phyloP scores from a whole-genome alignment of 37 sponge, comb jelly and placozoan genomes.

The Spongilla lacustris region DNA sequence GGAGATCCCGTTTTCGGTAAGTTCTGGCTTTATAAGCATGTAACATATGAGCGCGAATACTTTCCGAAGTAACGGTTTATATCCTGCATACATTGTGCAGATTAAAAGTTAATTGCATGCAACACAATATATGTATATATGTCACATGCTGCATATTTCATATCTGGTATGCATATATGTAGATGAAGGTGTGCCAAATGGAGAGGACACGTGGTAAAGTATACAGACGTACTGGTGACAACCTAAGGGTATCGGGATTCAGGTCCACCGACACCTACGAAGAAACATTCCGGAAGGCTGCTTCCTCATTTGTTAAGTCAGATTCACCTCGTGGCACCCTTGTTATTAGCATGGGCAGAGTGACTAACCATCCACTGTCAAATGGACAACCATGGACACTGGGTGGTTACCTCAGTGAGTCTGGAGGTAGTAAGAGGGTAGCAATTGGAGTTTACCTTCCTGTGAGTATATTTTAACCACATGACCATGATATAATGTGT shows the following conservation, averaged over 20 bases:
- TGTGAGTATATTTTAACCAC: background rate
- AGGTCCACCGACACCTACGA: background rate
- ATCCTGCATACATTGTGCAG: too few species aligned
- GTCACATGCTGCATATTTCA: too few species aligned
- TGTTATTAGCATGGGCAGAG: background rate
- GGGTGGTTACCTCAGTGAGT: background rate
- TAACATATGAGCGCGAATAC: too few species aligned
- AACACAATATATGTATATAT: too few species aligned
- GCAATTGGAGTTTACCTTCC: background rate
- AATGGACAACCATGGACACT: slow-evolving; percentile 2
- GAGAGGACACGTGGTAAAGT: background rate
- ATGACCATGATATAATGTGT: too few species aligned
- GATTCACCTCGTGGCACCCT: background rate
- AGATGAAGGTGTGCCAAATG: background rate
- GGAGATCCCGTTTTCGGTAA: too few species aligned
- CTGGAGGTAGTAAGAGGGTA: background rate
- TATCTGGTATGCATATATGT: too few species aligned
- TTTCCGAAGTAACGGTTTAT: too few species aligned
- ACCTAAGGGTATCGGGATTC: background rate
- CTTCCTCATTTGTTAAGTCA: background rate
- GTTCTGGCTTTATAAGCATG: too few species aligned
- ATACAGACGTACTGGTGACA: background rate
- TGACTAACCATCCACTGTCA: background rate
- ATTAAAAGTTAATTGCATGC: too few species aligned
- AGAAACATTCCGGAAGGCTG: background rate